Conservation (phyloP, 2,113 vertebrate species). For the Caloenas nicobarica region DNA sequence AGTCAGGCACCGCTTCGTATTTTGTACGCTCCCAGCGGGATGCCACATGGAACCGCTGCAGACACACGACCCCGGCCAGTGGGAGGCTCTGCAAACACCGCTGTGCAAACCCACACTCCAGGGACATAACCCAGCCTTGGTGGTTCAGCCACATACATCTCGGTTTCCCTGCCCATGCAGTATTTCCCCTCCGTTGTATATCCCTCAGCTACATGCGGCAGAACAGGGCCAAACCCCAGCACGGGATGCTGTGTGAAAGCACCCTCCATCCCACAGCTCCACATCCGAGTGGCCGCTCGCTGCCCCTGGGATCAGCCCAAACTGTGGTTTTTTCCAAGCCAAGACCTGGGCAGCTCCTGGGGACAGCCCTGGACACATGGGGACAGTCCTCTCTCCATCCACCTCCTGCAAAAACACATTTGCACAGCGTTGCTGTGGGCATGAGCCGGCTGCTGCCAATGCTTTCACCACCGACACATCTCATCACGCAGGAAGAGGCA, state of each 20-base stretch:
- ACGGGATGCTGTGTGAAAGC: neutral
- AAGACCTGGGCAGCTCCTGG: no score
- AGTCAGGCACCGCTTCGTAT: neutral
- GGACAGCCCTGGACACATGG: accelerated
- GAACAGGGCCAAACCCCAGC: neutral
- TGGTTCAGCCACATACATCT: neutral
- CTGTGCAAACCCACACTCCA: accelerated
- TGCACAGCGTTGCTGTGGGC: accelerated
- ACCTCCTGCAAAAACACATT: neutral
- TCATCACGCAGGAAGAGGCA: neutral
- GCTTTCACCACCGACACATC: neutral
- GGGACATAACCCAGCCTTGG: neutral
- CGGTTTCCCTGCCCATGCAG: neutral
- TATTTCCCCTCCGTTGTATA: neutral
- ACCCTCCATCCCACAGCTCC: neutral
- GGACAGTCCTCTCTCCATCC: neutral
- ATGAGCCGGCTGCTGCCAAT: accelerated
- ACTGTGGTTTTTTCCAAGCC: neutral
- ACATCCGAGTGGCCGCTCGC: accelerated
- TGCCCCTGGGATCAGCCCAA: neutral
- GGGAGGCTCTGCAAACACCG: neutral
- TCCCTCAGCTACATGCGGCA: neutral
- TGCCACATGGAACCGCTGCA: neutral
- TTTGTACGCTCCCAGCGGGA: neutral
- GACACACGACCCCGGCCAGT: accelerated